Base-by-base conservation (phyloP, 2,888 invertebrate species). In the Caenorhabditis sp. region DNA sequence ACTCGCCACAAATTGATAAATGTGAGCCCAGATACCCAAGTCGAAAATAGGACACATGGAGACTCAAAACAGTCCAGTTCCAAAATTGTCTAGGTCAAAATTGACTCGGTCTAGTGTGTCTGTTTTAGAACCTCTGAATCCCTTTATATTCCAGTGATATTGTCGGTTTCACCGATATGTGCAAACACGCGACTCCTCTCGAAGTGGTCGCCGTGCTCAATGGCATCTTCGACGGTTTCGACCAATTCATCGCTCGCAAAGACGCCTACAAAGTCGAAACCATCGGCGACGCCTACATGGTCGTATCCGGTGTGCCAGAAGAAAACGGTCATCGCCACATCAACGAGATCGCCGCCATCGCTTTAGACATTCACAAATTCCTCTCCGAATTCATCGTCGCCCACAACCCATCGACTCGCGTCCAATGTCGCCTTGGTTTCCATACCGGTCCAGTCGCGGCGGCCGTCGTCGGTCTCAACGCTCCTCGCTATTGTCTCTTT, bases 391-490 rank as follows among this genome's bases (percentile, higher is more conserved):
- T 75, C 65, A 69, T 80, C 21, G 76, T 85, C 21, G 85, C 85
- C 1, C 86, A 86, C 61, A 75, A 74, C 25, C 38, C 58, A 23
- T 66, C 68, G 10, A 65, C 67, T 3, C 61, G 63, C 23, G 70
- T 81, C n/a, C 77, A 72, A 49, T 81, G 80, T 59, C 80, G 82
- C 60, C 78, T 82, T 49, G 87, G 87, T 3, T 81, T 86, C 67
- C 85, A 84, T 64, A 83, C 85, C 21, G 80, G 81, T 1, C 79
- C 80, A 1, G 85, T 85, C 10, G 86, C 86, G 8, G 86, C 85
- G 1, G 87, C 86, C 20, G 87, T 87, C 12, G 85, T 87, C n/a
- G 87, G 87, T 20, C 70, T 87, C 26, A 85, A 85, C 58, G 87
- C 87, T 38, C 87, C 87, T 21, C 69, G 87, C 17, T 87, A 87